Evolutionary conservation across 2,888 invertebrate species (phyloP).

Genomic region (Melinaea menophilus): DNA sequence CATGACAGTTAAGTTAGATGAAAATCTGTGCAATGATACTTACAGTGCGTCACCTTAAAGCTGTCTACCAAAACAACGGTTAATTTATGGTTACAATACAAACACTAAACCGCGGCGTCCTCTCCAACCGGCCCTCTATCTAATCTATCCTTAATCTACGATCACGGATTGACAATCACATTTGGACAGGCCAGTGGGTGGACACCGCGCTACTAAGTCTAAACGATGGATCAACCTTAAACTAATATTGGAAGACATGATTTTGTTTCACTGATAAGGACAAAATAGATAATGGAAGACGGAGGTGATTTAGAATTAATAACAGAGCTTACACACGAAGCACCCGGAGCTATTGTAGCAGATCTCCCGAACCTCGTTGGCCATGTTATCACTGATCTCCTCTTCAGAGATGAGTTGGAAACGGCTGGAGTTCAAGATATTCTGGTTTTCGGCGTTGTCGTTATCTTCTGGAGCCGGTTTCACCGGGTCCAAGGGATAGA

Average conservation of each 20-base stretch:
- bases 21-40: conserved; percentile 64
- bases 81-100: conserved; percentile 58
- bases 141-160: conserved; percentile 30
- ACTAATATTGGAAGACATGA: conserved; percentile 74
- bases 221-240: conserved; percentile 71
- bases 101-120: conserved; percentile 52
- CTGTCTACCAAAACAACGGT: conserved; percentile 75
- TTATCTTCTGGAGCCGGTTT: conserved; percentile 66
- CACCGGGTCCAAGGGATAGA: conserved; percentile 64
- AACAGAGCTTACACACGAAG: conserved; percentile 71
- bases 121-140: conserved; percentile 42
- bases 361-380: conserved; percentile 77
- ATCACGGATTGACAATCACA: conserved; percentile 43
- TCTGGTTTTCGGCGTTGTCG: conserved; percentile 71
- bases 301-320: conserved; percentile 44
- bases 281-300: conserved; percentile 43
- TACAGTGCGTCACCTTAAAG: conserved; percentile 75
- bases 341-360: conserved; percentile 65
- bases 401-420: conserved; percentile 61
- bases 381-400: conserved; percentile 77
- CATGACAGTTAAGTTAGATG: conserved; percentile 37
- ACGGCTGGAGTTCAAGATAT: conserved; percentile 61
- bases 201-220: conserved; percentile 63
- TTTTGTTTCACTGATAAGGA: conserved; percentile 75
- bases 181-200: conserved; percentile 39